phyloP scores from a whole-genome alignment of 2,113 vertebrate genomes.

The Haemorhous mexicanus region DNA sequence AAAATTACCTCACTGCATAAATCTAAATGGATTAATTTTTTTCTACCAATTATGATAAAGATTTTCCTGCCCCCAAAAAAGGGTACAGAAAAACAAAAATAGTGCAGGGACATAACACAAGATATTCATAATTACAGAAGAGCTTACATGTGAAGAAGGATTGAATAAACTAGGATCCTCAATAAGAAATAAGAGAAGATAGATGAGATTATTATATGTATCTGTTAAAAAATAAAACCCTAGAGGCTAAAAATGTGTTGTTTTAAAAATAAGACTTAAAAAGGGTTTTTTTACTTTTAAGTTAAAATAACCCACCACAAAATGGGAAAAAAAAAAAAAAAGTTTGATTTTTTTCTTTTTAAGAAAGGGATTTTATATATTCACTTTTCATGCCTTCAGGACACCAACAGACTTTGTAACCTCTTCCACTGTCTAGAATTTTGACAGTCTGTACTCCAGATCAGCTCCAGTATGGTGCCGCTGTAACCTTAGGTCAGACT shows the following conservation, averaged over 20 bases:
- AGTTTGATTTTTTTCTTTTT: background rate
- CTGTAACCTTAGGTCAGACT: background rate
- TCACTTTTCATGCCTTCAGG: background rate
- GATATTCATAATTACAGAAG: background rate
- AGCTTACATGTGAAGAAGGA: background rate
- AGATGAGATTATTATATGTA: background rate
- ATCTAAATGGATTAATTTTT: background rate
- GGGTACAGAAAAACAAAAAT: background rate
- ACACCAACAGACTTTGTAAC: background rate
- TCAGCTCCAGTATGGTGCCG: fast-evolving
- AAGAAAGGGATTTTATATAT: background rate
- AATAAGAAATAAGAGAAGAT: too few species aligned
- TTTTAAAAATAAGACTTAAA: background rate
- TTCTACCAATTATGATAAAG: background rate
- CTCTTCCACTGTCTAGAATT: background rate
- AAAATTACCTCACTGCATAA: background rate
- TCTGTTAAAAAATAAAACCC: background rate
- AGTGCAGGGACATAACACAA: background rate
- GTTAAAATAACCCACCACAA: background rate
- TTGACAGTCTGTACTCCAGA: background rate
- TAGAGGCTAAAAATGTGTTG: background rate
- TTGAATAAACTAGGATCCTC: background rate
- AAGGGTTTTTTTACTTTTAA: background rate
- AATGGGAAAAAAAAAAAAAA: background rate
- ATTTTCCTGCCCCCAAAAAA: background rate